Conservation (phyloP, 2,113 vertebrate species). For the Mastomys coucha region DNA sequence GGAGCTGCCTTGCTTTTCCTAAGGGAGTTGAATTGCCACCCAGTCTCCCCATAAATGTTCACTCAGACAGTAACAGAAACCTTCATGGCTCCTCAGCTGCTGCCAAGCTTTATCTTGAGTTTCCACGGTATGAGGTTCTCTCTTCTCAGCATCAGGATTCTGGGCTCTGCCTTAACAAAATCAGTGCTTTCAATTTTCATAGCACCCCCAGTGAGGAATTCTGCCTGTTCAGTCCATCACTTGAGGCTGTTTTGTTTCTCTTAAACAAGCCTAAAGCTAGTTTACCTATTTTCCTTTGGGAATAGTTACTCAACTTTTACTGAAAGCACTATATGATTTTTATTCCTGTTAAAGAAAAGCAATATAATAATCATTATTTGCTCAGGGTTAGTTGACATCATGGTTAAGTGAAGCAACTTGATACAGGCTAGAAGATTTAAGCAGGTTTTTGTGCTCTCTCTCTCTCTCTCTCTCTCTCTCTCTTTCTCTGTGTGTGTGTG, state of each 20-base stretch:
- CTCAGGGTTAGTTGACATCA: not conserved
- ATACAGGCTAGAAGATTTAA: not conserved
- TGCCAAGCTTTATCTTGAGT: not conserved
- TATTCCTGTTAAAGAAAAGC: conserved; percentile 33
- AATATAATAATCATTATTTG: not conserved
- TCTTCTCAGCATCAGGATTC: not conserved
- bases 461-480: too few relatives aligned
- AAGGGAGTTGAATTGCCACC: not conserved
- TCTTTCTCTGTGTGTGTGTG: too few relatives aligned
- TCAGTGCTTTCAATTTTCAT: not conserved
- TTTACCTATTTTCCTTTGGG: not conserved
- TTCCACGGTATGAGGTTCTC: too few relatives aligned
- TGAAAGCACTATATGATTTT: not conserved
- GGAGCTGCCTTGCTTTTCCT: not conserved
- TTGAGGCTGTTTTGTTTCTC: not conserved
- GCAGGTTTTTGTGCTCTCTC: not conserved
- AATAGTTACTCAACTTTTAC: conserved; percentile 3
- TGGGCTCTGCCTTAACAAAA: not conserved
- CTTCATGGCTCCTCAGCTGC: accelerated
- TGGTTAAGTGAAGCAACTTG: not conserved
- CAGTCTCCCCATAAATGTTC: not conserved
- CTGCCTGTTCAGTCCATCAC: not conserved
- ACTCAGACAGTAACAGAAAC: not conserved
- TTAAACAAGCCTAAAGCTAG: not conserved
- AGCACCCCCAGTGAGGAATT: not conserved